A percentile compares a stretch with the other conserved stretches of the same genome.
These are phyloP conservation scores for Phalera bucephala DNA, from an alignment of 2,888 invertebrate genomes.

Conservation along the genomic window DNA sequence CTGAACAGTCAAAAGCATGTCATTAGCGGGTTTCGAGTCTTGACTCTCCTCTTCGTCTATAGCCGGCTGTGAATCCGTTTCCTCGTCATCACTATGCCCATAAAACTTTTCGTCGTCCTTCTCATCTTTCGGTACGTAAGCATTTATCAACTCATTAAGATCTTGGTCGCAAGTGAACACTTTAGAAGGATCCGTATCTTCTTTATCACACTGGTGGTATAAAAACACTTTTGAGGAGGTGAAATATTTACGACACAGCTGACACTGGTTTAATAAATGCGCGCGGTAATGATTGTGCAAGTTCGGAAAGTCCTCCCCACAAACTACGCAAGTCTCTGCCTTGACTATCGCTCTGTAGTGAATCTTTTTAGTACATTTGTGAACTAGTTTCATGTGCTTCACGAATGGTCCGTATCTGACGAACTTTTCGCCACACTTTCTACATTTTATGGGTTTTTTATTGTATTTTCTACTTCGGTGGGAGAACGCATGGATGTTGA, in stretches of 20 bases:
- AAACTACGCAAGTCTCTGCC: constrained; percentile 83
- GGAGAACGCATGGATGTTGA: constrained; percentile 75
- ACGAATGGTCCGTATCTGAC: constrained; percentile 73
- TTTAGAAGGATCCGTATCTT: constrained; percentile 62
- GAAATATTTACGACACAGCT: constrained; percentile 70
- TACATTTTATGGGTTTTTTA: constrained; percentile 70
- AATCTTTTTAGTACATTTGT: constrained; percentile 64
- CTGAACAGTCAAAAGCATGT: constrained; percentile 51
- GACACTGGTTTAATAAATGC: constrained; percentile 82
- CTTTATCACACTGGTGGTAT: constrained; percentile 59
- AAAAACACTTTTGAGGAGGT: constrained; percentile 61
- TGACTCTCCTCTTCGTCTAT: constrained; percentile 29
- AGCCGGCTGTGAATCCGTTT: constrained; percentile 14
- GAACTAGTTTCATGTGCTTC: constrained; percentile 65
- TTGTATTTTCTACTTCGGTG: constrained; percentile 74
- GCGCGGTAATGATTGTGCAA: constrained; percentile 85
- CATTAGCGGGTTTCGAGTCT: constrained; percentile 15
- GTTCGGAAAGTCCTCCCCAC: constrained; percentile 82
- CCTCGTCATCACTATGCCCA: constrained; percentile 60
- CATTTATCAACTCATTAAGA: constrained; percentile 53
- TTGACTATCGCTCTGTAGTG: constrained; percentile 67
- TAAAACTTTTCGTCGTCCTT: constrained; percentile 72
- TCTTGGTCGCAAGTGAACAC: constrained; percentile 65
- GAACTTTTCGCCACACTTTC: constrained; percentile 69
- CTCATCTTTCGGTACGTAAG: constrained; percentile 65